Evolutionary conservation across 1,140 invertebrate species (phyloP), one percentile per base, ranked within the genome.

Genomic region (Melanaphis sacchari): DNA sequence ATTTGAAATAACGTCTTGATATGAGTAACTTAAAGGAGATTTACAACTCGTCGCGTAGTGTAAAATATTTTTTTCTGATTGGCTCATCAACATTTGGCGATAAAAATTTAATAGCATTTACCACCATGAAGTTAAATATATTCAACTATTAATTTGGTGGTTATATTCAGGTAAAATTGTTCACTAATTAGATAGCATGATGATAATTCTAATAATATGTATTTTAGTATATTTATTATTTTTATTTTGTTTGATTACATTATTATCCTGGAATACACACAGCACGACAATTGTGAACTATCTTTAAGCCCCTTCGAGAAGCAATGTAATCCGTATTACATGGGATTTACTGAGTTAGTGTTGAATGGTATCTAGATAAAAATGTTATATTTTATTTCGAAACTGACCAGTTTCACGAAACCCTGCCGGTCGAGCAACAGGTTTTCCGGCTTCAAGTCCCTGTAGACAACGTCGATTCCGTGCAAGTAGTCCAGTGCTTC

Each of bases 361-460:
- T 3, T 31, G 8, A 31, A 9, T 21, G 0, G 0, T 24, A 31
- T 8, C 7, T 59, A 26, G 8, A 3, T 31, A 11, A 11, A n/a
- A 76, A 76, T 15, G n/a, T 76, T 76, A 76, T n/a, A 76, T n/a
- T 76, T 76, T 15, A n/a, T n/a, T 76, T 76, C 3, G 4, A 76
- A 22, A 46, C 66, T 22, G 95, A 98, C 98, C 95, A 99, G 95
- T 96, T 99, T 99, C 41, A 99, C 96, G 94, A 99, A 99, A 93
- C 99, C 99, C 91, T 96, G 96, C 82, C 96, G 96, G 94, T 98
- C 98, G 1, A 99, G 95, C 95, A 99, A 97, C 81, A 99, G 96
- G 95, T 99, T 99, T 95, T 99, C 98, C 1, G 98, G 99, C 95
- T 99, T 99, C 26, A 99, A 96, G 96, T 99, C 99, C 94, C 98